These are phyloP conservation scores for Orycteropus afer DNA, from an alignment of 2,113 vertebrate species.

Conservation along the genomic window DNA sequence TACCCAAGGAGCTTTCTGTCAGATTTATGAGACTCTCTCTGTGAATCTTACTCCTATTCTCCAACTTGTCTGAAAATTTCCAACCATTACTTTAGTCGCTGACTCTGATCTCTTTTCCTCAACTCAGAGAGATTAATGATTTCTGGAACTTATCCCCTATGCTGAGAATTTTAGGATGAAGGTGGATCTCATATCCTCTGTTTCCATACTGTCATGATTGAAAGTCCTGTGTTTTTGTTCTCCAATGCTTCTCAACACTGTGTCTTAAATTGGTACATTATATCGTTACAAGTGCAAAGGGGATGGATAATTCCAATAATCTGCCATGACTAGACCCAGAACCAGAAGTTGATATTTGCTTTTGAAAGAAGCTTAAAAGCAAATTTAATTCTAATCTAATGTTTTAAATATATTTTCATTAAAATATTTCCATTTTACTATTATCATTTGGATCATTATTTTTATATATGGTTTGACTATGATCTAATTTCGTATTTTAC, in stretches of 20 bases:
- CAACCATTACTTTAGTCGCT: neutral
- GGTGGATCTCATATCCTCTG: neutral
- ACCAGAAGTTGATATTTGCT: neutral
- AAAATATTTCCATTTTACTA: slow-evolving; percentile 15
- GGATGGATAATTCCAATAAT: neutral
- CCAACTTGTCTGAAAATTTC: neutral
- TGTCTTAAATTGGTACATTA: neutral
- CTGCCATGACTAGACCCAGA: neutral
- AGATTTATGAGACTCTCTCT: neutral
- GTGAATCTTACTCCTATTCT: neutral
- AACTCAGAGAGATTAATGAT: neutral
- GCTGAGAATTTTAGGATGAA: neutral
- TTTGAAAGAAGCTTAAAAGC: neutral
- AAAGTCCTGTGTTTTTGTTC: neutral
- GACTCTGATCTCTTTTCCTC: neutral
- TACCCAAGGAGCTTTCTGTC: too few relatives aligned
- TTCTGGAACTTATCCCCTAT: neutral
- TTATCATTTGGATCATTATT: neutral
- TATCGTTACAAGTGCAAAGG: neutral
- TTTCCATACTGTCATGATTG: neutral
- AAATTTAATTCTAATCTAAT: neutral
- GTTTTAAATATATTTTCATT: slow-evolving; percentile 27
- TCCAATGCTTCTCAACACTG: neutral
- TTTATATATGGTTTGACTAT: neutral
- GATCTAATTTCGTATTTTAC: slow-evolving; percentile 36